Base-by-base conservation (phyloP, 2,888 invertebrate genomes). In the Tetragonisca angustula region DNA sequence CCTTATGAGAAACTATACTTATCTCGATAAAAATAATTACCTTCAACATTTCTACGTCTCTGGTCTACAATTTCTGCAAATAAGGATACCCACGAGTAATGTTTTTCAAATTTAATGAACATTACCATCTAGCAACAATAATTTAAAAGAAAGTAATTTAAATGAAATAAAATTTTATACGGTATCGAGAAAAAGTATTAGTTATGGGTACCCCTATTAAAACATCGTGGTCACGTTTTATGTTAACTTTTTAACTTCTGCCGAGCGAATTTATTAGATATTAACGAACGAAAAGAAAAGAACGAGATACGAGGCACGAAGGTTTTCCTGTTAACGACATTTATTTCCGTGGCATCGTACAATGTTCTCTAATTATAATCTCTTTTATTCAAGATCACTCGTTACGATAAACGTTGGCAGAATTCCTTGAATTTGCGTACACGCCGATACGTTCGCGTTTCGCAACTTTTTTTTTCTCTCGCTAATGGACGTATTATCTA, bases 321-420 rank as follows among this genome's bases (percentile, higher is more conserved):
- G 32, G 43, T 43, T 81, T 81, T 82, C 81, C 56, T 59, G 49
- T 13, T 11, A 67, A 50, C 70, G 27, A 50, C 61, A 75, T 64
- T 76, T 43, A 54, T 68, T 72, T 62, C 70, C 71, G 72, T 54
- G n/a, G 61, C 81, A 72, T 81, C 81, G 81, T 49, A 50, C 70
- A 73, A 81, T 81, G 56, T 43, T 69, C 73, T 50, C 49, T 73
- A 73, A 74, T 81, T 81, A 68, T 59, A 52, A 74, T 50, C 43
- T 68, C 70, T 61, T 70, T 81, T 70, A 74, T 59, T 65, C 74
- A 68, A 27, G 54, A 82, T 70, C 74, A 64, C 67, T 67, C 72
- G 62, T 69, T 59, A 56, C 76, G 76, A 70, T 79, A 74, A 65
- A 74, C 62, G 61, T 59, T 43, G 52, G 49, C 32, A 50, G 56